Evolutionary conservation across 2,113 vertebrate genomes (phyloP), one percentile per base, ranked within the genome.

Genomic region (Anas platyrhynchos): DNA sequence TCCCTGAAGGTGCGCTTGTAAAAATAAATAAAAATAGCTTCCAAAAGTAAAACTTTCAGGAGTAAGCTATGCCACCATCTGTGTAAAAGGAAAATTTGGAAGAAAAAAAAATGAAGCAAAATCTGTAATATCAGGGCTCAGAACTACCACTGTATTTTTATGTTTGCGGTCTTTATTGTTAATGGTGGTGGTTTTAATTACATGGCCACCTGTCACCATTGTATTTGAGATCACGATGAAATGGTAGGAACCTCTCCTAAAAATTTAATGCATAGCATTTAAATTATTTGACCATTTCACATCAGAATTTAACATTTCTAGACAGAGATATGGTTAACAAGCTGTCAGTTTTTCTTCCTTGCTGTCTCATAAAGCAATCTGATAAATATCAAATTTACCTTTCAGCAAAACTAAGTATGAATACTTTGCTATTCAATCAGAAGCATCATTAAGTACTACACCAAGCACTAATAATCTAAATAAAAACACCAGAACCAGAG

Each of bases 11-110:
- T 92, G 91, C 7, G 72, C 58, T 94, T 93, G 82, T 76, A 78
- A 77, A 88, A 97, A 96, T 87, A 96, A 97, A 97, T 84, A 95
- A 97, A 95, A 97, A 95, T 95, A 91, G 10, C 71, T 95, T 97
- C 62, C 75, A 88, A 65, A 92, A 87, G 85, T 94, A 96, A 97
- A 94, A 76, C 16, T 94, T 91, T 83, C 76, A 91, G 89, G 93
- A 71, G 90, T 89, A 97, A 91, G 96, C 89, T 83, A 93, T 95
- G 96, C 50, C 55, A 96, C 67, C 74, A 94, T 96, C 94, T 97
- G 91, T 69, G 38, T 96, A 88, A 96, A 96, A 27, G 36, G 38
- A 96, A 93, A 94, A 85, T 82, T 52, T 69, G 14, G 16, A 23
- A 80, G 18, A 58, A 82, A 95, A 91, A 50, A 50, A 50, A 50